These are phyloP conservation scores for Bombus waltoni DNA, from an alignment of 1,140 invertebrate species.

Conservation along the genomic window DNA sequence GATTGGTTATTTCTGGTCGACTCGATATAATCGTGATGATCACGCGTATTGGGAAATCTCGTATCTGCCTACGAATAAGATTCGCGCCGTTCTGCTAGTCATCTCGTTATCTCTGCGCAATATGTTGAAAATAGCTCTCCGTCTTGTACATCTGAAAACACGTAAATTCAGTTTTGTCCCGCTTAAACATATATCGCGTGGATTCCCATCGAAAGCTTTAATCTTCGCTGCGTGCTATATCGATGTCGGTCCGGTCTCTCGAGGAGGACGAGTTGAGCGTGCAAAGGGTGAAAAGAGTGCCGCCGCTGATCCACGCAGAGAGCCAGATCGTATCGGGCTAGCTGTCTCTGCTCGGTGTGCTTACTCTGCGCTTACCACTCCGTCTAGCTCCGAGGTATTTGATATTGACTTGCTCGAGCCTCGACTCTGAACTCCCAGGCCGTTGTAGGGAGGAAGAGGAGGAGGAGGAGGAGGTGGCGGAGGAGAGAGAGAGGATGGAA, in stretches of 20 bases:
- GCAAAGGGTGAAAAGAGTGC: constrained; percentile 13
- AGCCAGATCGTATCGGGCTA: constrained; percentile 1
- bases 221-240: background rate
- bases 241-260: background rate
- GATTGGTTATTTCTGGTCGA: too few relatives aligned
- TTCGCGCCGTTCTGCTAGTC: too few relatives aligned
- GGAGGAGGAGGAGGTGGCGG: background rate
- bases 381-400: constrained; percentile 82
- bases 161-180: too few relatives aligned
- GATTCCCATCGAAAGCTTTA: background rate
- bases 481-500: background rate
- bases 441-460: constrained; percentile 14
- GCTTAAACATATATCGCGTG: too few relatives aligned
- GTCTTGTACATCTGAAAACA: too few relatives aligned
- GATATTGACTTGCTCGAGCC: constrained; percentile 82
- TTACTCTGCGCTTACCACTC: constrained; percentile 63
- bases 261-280: background rate
- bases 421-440: constrained; percentile 80
- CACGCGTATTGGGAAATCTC: too few relatives aligned
- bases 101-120: too few relatives aligned
- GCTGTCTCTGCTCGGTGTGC: constrained; percentile 69
- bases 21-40: too few relatives aligned
- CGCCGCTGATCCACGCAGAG: background rate
- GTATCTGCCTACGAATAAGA: too few relatives aligned
- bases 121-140: too few relatives aligned